A percentile compares a stretch with the other conserved stretches of the same genome.
Conservation (phyloP, 2,113 vertebrate genomes). For the Vanacampus margaritifer region DNA sequence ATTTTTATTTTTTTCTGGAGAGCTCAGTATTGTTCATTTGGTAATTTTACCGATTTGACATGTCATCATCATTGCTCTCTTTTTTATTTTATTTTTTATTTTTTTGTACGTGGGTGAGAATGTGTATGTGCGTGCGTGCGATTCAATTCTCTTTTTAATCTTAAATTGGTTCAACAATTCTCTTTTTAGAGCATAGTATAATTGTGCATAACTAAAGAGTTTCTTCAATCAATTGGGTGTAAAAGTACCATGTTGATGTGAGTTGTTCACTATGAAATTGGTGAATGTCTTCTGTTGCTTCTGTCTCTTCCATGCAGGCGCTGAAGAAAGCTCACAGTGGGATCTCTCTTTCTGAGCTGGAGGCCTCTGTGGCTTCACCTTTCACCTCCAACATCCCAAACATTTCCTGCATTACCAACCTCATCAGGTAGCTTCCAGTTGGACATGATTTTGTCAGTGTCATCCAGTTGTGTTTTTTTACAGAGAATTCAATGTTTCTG, state of each 20-base stretch:
- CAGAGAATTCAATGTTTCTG: too few species aligned
- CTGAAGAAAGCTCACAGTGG: constrained; percentile 93
- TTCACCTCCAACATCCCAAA: constrained; percentile 93
- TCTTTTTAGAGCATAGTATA: too few species aligned
- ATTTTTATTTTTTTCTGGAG: too few species aligned
- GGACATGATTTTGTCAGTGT: not conserved
- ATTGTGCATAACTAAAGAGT: not conserved
- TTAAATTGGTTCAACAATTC: too few species aligned
- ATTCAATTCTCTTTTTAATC: too few species aligned
- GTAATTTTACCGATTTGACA: too few species aligned
- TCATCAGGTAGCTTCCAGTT: constrained; percentile 82
- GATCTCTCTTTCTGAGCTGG: constrained; percentile 94
- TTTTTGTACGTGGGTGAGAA: too few species aligned
- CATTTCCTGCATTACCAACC: constrained; percentile 94
- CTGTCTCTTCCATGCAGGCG: constrained; percentile 82
- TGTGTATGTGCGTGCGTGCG: too few species aligned
- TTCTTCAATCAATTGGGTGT: not conserved
- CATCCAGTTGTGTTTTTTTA: not conserved
- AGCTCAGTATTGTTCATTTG: too few species aligned
- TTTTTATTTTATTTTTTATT: too few species aligned
- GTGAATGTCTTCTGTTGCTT: not conserved
- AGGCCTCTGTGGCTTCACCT: constrained; percentile 94
- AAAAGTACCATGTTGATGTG: not conserved
- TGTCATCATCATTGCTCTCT: too few species aligned
- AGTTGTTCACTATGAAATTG: not conserved